Evolutionary conservation across 2,888 invertebrate species (phyloP).

Genomic region (Molorchus minor): DNA sequence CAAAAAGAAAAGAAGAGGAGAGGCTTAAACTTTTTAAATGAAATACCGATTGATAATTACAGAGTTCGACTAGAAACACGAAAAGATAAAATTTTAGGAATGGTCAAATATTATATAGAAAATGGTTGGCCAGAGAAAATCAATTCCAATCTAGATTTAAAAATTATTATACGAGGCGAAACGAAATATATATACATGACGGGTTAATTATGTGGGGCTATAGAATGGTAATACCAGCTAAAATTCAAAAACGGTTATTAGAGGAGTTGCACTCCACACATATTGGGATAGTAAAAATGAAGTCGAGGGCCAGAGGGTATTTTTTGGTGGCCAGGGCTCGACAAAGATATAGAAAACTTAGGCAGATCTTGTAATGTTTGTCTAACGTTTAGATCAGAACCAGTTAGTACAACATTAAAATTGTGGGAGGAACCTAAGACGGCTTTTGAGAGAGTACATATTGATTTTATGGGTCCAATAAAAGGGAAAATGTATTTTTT

Average conservation of each 20-base stretch:
- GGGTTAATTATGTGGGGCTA: conserved; percentile 17
- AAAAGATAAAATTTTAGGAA: too few species aligned
- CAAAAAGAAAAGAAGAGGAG: neutral
- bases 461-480: conserved; percentile 57
- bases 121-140: conserved; percentile 13
- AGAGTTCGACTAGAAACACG: too few species aligned
- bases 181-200: conserved; percentile 19
- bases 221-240: conserved; percentile 27
- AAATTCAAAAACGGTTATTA: conserved; percentile 33
- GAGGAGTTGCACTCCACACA: conserved; percentile 46
- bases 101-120: neutral
- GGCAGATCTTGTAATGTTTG: conserved; percentile 3
- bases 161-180: conserved; percentile 8
- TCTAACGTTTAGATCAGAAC: conserved; percentile 1
- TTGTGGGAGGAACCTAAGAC: neutral
- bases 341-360: conserved; percentile 17
- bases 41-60: too few species aligned
- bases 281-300: conserved; percentile 48
- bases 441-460: conserved; percentile 56
- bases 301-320: conserved; percentile 40
- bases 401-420: neutral
- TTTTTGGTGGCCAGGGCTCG: conserved; percentile 18
- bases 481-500: conserved; percentile 36
- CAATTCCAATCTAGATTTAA: neutral
- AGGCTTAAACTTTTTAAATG: too few species aligned